phyloP scores from a whole-genome alignment of 2,888 invertebrate species.

The Apotomis betuletana region DNA sequence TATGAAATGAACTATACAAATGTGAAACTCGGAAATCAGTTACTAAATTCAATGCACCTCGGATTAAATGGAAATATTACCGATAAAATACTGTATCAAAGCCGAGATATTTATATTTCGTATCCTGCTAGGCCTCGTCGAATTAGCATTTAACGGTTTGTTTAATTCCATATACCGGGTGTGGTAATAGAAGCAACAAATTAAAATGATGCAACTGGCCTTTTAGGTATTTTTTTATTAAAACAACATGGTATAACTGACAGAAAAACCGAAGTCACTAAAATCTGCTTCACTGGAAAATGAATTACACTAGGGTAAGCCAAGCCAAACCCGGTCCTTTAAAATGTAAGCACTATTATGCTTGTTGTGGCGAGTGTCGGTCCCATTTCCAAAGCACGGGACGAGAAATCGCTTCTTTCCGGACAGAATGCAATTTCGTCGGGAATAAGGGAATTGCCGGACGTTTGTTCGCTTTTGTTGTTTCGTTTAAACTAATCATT shows the following conservation, averaged over 20 bases:
- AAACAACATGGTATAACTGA: neutral
- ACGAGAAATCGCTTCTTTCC: slow-evolving; percentile 28
- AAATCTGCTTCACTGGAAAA: neutral
- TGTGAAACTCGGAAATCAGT: too few species aligned
- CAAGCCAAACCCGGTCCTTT: slow-evolving; percentile 14
- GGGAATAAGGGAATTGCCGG: slow-evolving; percentile 33
- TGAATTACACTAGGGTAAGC: slow-evolving; percentile 20
- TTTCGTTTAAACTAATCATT: slow-evolving; percentile 34
- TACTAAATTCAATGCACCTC: too few species aligned
- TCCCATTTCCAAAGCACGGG: slow-evolving; percentile 22
- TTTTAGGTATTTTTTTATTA: too few species aligned
- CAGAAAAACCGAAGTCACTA: neutral
- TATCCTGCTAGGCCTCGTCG: too few species aligned
- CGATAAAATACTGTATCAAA: too few species aligned
- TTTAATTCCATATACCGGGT: too few species aligned
- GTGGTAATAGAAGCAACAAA: too few species aligned
- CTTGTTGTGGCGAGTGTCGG: slow-evolving; percentile 2
- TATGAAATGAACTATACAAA: too few species aligned
- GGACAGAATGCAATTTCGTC: slow-evolving; percentile 57
- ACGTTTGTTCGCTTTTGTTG: slow-evolving; percentile 30
- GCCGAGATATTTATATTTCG: too few species aligned
- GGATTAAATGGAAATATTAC: too few species aligned
- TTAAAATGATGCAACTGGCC: too few species aligned
- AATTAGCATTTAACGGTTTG: too few species aligned
- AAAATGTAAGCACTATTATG: slow-evolving; percentile 17